Evolutionary conservation across 2,113 vertebrate genomes (phyloP).

Genomic region (Rutilus rutilus): DNA sequence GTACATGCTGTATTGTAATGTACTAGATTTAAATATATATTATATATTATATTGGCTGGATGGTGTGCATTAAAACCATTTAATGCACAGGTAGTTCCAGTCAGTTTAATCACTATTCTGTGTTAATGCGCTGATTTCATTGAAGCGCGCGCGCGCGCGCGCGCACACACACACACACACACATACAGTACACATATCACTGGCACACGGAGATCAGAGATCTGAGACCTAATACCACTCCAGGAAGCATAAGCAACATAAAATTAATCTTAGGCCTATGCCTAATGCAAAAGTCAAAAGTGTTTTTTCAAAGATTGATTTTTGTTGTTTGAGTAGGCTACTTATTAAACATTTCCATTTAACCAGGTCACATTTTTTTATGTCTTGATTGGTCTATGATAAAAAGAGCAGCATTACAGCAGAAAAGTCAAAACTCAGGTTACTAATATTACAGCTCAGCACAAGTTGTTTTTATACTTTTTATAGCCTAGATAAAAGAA

Average conservation of each 20-base stretch:
- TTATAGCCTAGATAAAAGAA: neutral
- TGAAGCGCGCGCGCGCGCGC: no score
- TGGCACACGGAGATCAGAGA: no score
- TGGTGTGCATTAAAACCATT: no score
- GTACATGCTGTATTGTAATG: no score
- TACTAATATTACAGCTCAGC: neutral
- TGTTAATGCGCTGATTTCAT: no score
- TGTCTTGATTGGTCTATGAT: neutral
- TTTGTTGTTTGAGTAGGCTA: neutral
- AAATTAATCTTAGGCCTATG: neutral
- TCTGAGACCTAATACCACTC: neutral
- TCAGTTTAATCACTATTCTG: no score
- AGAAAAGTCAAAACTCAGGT: neutral
- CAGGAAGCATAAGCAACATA: neutral
- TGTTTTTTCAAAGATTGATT: neutral
- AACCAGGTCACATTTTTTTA: neutral
- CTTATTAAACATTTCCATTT: neutral
- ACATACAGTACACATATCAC: no score
- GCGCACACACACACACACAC: no score
- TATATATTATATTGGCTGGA: no score
- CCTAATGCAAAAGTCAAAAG: neutral
- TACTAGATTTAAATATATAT: no score
- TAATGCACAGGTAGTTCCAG: no score
- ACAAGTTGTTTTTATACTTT: neutral
- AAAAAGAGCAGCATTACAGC: neutral